Evolutionary conservation across 1,140 invertebrate genomes (phyloP).

Genomic region (Vanessa atalanta): DNA sequence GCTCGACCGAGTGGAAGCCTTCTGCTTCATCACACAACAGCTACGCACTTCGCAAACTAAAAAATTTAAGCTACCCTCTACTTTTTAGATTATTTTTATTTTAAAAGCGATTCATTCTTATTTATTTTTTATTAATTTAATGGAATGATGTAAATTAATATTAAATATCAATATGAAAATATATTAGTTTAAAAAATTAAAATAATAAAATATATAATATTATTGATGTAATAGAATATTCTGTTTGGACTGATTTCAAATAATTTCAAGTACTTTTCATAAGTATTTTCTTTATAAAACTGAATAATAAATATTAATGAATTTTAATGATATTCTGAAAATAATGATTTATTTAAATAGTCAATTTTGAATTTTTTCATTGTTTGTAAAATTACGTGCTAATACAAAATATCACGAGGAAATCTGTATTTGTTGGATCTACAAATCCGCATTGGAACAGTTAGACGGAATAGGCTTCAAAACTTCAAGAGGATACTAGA

Average conservation of each 20-base stretch:
- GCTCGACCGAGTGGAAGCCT: constrained; percentile 68
- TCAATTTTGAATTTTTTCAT: no score
- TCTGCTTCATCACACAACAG: constrained; percentile 71
- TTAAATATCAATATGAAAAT: not conserved
- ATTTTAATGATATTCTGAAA: not conserved
- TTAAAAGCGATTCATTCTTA: no score
- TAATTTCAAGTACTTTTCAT: not conserved
- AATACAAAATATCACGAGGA: not conserved
- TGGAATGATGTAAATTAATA: no score
- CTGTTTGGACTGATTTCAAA: no score
- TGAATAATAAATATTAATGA: not conserved
- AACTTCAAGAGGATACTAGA: no score
- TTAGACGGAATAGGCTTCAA: no score
- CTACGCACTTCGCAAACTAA: constrained; percentile 49
- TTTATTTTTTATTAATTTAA: no score
- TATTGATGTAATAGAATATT: no score
- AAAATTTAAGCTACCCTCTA: constrained; percentile 11
- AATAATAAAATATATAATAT: no score
- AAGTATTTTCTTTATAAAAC: not conserved
- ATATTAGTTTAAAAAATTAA: not conserved
- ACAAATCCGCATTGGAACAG: no score
- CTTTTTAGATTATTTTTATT: no score
- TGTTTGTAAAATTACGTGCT: no score
- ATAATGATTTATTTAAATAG: not conserved
- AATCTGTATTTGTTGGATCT: not conserved